Conservation (phyloP, 1,140 invertebrate genomes). For the Andricus grossulariae region DNA sequence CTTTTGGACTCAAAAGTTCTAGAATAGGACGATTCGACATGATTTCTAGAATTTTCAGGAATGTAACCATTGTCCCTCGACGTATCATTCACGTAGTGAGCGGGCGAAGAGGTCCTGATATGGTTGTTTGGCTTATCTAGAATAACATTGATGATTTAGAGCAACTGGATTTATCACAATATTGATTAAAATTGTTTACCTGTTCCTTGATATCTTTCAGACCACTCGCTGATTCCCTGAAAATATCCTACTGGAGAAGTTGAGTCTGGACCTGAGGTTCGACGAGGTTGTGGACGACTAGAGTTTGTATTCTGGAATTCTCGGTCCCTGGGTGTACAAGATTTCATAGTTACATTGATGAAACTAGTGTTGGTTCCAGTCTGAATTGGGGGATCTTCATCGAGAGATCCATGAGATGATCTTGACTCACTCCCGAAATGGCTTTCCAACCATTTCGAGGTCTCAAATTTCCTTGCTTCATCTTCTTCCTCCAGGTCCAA, state of each 20-base stretch:
- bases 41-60: slow-evolving; percentile 53
- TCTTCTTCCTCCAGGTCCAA: slow-evolving; percentile 91
- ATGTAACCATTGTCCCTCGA: slow-evolving; percentile 56
- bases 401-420: slow-evolving; percentile 82
- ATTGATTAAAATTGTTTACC: not conserved
- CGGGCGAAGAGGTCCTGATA: slow-evolving; percentile 56
- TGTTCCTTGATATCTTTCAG: slow-evolving; percentile 76
- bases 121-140: slow-evolving; percentile 60
- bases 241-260: slow-evolving; percentile 77
- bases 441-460: slow-evolving; percentile 91
- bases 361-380: slow-evolving; percentile 80
- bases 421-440: slow-evolving; percentile 92
- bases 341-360: slow-evolving; percentile 88
- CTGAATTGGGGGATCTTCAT: slow-evolving; percentile 69
- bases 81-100: slow-evolving; percentile 52
- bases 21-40: slow-evolving; percentile 59
- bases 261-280: slow-evolving; percentile 66
- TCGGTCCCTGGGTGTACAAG: slow-evolving; percentile 69
- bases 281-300: slow-evolving; percentile 48
- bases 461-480: slow-evolving; percentile 91
- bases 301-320: slow-evolving; percentile 64
- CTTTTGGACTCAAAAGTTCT: slow-evolving; percentile 57
- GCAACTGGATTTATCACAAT: not conserved
- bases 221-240: slow-evolving; percentile 87
- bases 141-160: slow-evolving; percentile 30